A percentile compares a stretch with the other conserved stretches of the same genome.
Evolutionary conservation across 2,888 invertebrate species (phyloP).

Genomic region (Dendrolimus pini): DNA sequence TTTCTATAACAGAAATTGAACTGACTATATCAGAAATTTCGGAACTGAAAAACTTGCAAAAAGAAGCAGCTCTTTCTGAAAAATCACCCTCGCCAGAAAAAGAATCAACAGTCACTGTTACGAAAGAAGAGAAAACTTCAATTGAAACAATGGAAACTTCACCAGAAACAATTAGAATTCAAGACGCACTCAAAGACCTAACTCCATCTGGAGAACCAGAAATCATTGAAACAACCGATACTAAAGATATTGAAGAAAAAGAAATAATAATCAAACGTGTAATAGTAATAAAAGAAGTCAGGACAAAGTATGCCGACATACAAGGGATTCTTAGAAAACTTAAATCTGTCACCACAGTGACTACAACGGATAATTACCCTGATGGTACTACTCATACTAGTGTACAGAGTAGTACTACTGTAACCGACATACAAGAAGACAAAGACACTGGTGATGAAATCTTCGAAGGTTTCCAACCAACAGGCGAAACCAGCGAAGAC

Average conservation of each 20-base stretch:
- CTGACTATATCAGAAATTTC: conserved; percentile 29
- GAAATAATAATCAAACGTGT: conserved; percentile 8
- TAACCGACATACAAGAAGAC: conserved; percentile 15
- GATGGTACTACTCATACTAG: conserved; percentile 24
- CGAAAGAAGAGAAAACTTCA: conserved; percentile 51
- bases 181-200: conserved; percentile 5
- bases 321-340: conserved; percentile 19
- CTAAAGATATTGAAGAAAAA: conserved; percentile 14
- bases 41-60: conserved; percentile 44
- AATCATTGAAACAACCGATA: conserved; percentile 11
- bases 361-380: conserved; percentile 27
- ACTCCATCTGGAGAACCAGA: conserved; percentile 11
- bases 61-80: conserved; percentile 43
- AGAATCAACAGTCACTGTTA: conserved; percentile 37
- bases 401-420: conserved; percentile 23
- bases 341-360: conserved; percentile 21
- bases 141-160: conserved; percentile 59
- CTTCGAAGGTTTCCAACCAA: conserved; percentile 30
- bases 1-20: conserved; percentile 50
- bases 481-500: conserved; percentile 36
- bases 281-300: conserved; percentile 14
- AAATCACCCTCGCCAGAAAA: conserved; percentile 47
- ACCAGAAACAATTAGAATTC: conserved; percentile 24
- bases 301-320: conserved; percentile 20
- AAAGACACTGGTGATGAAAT: conserved; percentile 17